Evolutionary conservation across 2,113 vertebrate genomes (phyloP), one percentile per base, ranked within the genome.

Genomic region (Cariama cristata): DNA sequence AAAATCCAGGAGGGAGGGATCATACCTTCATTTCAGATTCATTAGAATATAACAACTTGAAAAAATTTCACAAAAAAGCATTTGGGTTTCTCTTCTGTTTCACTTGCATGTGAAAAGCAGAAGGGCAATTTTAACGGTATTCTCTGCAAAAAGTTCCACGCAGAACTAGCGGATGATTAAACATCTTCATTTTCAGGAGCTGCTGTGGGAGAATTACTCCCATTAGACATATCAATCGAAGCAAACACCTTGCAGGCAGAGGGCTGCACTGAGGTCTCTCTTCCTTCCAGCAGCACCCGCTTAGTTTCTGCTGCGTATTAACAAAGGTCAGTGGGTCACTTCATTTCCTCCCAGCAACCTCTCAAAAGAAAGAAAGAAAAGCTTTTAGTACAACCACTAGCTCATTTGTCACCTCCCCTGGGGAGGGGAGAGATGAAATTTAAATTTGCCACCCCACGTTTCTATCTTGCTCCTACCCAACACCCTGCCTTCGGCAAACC

Each of bases 301-400:
- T 94, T 1, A 9, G 47, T 93, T 95, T 93, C 86, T 26, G 87
- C 90, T 90, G 80, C 2, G 32, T 42, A 93, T 97, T 96, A 97
- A 56, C 88, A 90, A 72, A 88, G 96, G 97, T 71, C 97, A 94
- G 21, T 67, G 89, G 96, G 97, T 94, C 95, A 80, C 91, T 95
- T 76, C 93, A 88, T 93, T 96, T 97, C 97, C 97, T 96, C 90
- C 94, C 91, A 96, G 95, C 80, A 83, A 96, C 93, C 84, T 95
- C 95, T 96, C 76, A 50, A 67, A 85, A 92, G 84, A 56, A 63
- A 84, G 86, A 42, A 76, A 73, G 79, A 42, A 92, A 93, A 93
- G 89, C 94, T 97, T 93, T 97, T 83, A 97, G 95, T 84, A 58
- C 89, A 90, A 91, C 95, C 88, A 86, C 49, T 8, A 92, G 73